A percentile compares a stretch with the other conserved stretches of the same genome.
Conservation (phyloP, 37 sponge, comb jelly and placozoan species). For the Lycopodina hypogea region DNA sequence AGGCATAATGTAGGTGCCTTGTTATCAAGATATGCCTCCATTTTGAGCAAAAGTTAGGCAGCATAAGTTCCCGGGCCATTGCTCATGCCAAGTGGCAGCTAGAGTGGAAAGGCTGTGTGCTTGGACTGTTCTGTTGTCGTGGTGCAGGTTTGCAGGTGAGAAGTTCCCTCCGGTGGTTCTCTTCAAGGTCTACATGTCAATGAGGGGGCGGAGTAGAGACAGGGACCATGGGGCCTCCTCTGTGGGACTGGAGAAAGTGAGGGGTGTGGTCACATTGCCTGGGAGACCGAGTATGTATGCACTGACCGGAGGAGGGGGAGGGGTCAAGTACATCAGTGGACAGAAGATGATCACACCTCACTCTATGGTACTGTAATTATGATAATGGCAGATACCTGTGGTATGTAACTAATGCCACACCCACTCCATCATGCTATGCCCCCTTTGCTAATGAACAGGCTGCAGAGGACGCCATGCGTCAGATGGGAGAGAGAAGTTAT, state of each 20-base stretch:
- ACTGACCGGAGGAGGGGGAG: background rate
- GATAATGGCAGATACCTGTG: too few species aligned
- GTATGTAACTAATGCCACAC: too few species aligned
- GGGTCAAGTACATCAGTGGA: constrained; percentile 81
- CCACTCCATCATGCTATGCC: background rate
- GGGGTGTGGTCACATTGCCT: too few species aligned
- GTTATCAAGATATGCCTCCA: too few species aligned
- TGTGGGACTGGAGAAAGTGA: too few species aligned
- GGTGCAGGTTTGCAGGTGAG: constrained; percentile 83
- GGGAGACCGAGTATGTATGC: too few species aligned
- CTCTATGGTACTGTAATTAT: constrained; percentile 43
- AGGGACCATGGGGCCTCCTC: background rate
- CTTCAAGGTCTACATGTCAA: constrained; percentile 87
- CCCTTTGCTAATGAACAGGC: constrained; percentile 45
- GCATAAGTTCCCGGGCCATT: too few species aligned
- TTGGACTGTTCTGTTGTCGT: too few species aligned
- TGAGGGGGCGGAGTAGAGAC: background rate
- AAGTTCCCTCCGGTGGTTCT: constrained; percentile 87
- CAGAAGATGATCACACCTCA: constrained; percentile 83
- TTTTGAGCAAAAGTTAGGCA: too few species aligned
- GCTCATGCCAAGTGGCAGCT: too few species aligned
- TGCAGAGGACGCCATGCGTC: constrained; percentile 80
- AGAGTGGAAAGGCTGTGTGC: too few species aligned
- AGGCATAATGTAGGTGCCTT: too few species aligned
- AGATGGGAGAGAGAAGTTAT: constrained; percentile 87